Evolutionary conservation across 2,888 invertebrate species (phyloP).

Genomic region (Deilephila porcellus): DNA sequence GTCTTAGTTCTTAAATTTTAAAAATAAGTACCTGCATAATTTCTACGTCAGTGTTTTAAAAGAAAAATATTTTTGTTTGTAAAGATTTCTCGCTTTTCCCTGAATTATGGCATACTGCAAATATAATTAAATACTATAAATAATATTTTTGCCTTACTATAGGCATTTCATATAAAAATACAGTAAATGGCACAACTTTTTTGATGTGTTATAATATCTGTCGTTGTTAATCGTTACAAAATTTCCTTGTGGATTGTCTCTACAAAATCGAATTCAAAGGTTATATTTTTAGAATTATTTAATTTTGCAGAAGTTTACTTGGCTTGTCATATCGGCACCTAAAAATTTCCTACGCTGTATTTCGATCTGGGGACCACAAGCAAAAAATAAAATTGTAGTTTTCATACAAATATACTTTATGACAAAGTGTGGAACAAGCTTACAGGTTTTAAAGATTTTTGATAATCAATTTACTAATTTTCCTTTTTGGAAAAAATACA

Average conservation of each 20-base stretch:
- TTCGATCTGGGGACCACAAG: conserved; percentile 53
- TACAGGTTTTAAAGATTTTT: background rate
- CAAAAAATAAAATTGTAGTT: conserved; percentile 40
- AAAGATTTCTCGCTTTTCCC: no score
- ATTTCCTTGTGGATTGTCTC: no score
- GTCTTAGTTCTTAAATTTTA: background rate
- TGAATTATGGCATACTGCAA: no score
- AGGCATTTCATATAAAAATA: no score
- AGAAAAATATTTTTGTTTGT: no score
- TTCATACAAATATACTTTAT: conserved; percentile 29
- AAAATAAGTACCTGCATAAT: no score
- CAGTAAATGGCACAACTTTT: no score
- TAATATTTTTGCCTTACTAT: no score
- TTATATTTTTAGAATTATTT: background rate
- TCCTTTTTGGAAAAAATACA: conserved; percentile 10
- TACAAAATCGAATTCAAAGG: background rate
- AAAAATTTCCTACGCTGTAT: conserved; percentile 50
- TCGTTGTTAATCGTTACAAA: no score
- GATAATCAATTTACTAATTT: background rate
- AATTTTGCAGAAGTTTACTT: background rate
- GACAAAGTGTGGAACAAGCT: background rate
- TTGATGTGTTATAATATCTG: no score
- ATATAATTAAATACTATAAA: no score
- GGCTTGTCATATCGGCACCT: conserved; percentile 30
- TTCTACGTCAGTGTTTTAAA: no score